A percentile compares a stretch with the other conserved stretches of the same genome.
Evolutionary conservation across 35 echinoderm and acorn worm species (phyloP).

Genomic region (Apostichopus japonicus): DNA sequence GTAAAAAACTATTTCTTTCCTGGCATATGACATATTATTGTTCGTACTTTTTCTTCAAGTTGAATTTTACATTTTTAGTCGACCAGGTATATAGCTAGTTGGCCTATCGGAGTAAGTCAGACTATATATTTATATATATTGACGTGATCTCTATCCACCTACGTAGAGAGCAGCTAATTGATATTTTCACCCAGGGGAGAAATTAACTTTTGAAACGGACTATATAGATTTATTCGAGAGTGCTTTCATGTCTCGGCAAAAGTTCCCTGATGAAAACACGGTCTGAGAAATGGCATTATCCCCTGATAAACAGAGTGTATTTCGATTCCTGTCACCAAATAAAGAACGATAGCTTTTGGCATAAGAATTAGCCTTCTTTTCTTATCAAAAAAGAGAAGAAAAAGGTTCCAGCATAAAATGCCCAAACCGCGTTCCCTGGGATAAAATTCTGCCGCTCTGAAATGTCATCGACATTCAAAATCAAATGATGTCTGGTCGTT

Average conservation of each 20-base stretch:
- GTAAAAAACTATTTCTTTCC: no score
- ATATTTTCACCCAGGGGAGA: conserved; percentile 54
- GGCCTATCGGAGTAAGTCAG: no score
- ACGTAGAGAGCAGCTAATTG: conserved; percentile 11
- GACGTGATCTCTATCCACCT: neutral
- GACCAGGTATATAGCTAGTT: no score
- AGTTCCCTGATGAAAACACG: neutral
- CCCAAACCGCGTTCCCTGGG: neutral
- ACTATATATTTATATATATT: no score
- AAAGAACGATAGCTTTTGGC: conserved; percentile 8
- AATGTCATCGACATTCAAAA: neutral
- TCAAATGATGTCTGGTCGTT: neutral
- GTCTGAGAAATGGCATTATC: neutral
- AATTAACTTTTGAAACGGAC: conserved; percentile 14
- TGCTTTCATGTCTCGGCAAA: conserved; percentile 27
- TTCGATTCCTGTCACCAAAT: neutral
- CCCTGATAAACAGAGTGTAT: neutral
- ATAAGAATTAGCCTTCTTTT: neutral
- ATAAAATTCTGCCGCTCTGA: neutral
- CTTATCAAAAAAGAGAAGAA: neutral
- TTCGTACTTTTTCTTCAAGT: no score
- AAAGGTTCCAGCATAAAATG: neutral
- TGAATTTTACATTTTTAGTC: no score
- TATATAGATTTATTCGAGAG: conserved; percentile 38
- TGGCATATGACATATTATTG: no score